Evolutionary conservation across 1,140 invertebrate genomes (phyloP), one percentile per base, ranked within the genome.

Genomic region (Drosophila subpulchrella): DNA sequence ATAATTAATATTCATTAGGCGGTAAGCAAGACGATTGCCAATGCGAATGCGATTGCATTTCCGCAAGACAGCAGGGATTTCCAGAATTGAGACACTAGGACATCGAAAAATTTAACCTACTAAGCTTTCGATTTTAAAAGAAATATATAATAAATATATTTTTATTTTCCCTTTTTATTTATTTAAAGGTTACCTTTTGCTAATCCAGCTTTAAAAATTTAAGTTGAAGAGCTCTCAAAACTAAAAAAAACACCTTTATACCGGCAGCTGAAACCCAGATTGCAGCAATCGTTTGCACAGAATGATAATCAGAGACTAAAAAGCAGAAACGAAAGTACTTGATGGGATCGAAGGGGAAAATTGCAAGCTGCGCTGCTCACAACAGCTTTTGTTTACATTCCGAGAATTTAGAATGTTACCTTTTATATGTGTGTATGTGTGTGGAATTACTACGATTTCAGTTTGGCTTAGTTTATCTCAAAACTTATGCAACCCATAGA

Each of bases 1-100:
- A 86, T 86, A 86, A 85, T 85, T 85, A 85, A 85, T 85, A 75
- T 66, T 75, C 48, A 75, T 75, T 75, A 75, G 54, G 42, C 27
- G 38, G 56, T n/a, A 47, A 51, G 44, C n/a, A 50, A 34, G 48
- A 15, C 8, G 47, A 32, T n/a, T 48, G 46, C 4, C 15, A 82
- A 32, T 24, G 41, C 17, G 44, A 47, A 13, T 46, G 44, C 17
- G 20, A 24, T 47, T 27, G 50, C 50, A 50, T 55, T 38, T 47
- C 41, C 53, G 32, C 38, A 44, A 41, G 46, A 36, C 59, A 32
- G 20, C 38, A 10, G 8, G 42, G 10, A 44, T 10, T 44, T 20
- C 10, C 15, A 20, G 32, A 34, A 34, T 2, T 10, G 7, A 34
- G 2, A 3, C 7, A 34, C 1, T 10, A 5, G 27, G 2, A 34